Percentiles rank a stretch among this genome's conserved stretches.
Evolutionary conservation across 1,140 invertebrate genomes (phyloP).

Genomic region (Musca vetustissima): DNA sequence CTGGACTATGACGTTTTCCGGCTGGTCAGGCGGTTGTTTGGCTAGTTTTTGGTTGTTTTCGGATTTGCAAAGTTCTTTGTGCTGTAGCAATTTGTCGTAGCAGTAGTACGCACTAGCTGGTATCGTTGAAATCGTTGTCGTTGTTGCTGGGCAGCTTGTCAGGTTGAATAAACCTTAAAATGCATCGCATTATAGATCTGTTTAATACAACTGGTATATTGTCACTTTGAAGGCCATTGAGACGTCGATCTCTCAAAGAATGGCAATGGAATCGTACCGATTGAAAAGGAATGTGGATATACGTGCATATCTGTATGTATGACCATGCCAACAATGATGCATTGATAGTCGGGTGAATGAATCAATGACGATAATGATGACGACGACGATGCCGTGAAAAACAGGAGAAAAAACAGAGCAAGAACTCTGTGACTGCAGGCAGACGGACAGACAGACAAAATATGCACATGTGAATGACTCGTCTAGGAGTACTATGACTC

Average conservation of each 20-base stretch:
- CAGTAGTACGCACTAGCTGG: neutral
- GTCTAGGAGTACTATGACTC: no score
- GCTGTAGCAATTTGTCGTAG: neutral
- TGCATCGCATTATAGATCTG: no score
- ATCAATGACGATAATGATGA: slow-evolving; percentile 4
- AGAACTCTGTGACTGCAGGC: no score
- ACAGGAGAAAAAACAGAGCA: neutral
- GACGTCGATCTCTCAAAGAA: neutral
- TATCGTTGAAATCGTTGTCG: neutral
- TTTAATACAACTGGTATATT: slow-evolving; percentile 48
- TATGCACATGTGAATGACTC: neutral
- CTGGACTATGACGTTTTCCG: no score
- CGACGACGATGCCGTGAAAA: neutral
- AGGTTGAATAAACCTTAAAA: slow-evolving; percentile 48
- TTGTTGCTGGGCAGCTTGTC: no score
- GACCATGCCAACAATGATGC: no score
- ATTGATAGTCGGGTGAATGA: slow-evolving; percentile 11
- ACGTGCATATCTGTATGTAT: no score
- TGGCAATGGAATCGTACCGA: no score
- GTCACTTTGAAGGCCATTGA: slow-evolving; percentile 52
- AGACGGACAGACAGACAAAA: neutral
- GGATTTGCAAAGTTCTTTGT: neutral
- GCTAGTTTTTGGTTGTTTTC: no score
- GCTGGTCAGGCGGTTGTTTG: no score
- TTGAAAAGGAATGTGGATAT: no score